phyloP scores from a whole-genome alignment of 2,888 invertebrate genomes.

The Cephalotes varians region DNA sequence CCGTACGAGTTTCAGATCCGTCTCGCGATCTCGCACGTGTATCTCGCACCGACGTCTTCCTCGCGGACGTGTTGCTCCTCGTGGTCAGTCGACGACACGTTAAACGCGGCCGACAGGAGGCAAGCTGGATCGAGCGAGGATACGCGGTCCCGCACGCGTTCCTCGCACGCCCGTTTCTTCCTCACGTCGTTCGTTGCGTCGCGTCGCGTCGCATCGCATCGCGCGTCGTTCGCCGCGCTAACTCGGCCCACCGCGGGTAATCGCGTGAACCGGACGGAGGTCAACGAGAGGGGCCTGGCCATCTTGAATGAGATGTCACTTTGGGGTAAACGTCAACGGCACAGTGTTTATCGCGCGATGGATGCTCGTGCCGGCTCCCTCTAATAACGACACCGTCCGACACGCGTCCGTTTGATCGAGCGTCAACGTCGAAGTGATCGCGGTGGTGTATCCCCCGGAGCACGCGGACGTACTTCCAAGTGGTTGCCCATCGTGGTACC shows the following conservation, averaged over 20 bases:
- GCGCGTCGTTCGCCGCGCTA: background rate
- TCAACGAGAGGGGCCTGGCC: conserved; percentile 72
- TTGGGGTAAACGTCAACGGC: conserved; percentile 80
- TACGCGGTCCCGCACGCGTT: background rate
- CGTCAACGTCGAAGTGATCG: background rate
- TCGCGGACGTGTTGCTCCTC: background rate
- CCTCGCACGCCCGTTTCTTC: background rate
- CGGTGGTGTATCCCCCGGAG: conserved; percentile 9
- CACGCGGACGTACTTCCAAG: conserved; percentile 67
- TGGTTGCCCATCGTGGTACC: conserved; percentile 39
- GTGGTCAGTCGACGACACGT: background rate
- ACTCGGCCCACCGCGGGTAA: background rate
- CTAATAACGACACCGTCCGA: conserved; percentile 53
- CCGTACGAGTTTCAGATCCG: background rate
- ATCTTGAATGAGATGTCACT: conserved; percentile 82
- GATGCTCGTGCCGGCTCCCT: conserved; percentile 62
- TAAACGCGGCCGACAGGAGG: background rate
- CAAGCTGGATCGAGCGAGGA: background rate
- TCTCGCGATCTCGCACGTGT: background rate
- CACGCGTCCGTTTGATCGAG: background rate
- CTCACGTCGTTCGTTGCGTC: background rate
- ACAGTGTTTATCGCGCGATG: conserved; percentile 76
- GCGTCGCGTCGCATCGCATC: background rate
- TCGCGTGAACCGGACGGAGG: background rate
- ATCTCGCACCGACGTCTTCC: too few relatives aligned